These are phyloP conservation scores for Apostichopus californicus DNA, from an alignment of 35 echinoderm and acorn worm species.

Conservation along the genomic window DNA sequence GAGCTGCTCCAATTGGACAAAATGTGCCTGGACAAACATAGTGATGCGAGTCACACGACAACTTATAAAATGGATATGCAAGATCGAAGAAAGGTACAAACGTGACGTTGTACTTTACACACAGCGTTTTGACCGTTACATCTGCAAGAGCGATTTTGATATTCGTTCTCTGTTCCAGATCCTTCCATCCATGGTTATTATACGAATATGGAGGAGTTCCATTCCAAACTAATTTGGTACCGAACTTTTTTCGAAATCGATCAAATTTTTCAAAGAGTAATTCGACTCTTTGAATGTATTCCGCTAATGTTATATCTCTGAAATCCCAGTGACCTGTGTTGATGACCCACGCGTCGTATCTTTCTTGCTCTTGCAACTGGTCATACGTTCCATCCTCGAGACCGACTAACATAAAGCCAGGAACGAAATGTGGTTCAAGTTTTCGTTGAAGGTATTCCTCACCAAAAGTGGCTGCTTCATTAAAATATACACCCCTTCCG, in stretches of 20 bases:
- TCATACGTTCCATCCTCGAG: neutral
- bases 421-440: neutral
- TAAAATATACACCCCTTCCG: conserved; percentile 5
- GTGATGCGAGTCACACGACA: conserved; percentile 37
- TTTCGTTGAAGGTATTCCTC: neutral
- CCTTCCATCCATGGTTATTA: neutral
- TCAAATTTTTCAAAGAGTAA: neutral
- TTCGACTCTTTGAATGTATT: neutral
- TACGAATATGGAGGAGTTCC: neutral
- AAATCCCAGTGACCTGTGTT: conserved; percentile 36
- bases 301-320: neutral
- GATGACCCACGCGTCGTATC: conserved; percentile 15
- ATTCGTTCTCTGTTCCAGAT: conserved; percentile 3
- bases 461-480: neutral
- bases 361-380: neutral
- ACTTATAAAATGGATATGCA: neutral
- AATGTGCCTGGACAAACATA: too few species aligned
- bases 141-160: neutral
- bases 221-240: neutral
- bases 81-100: conserved; percentile 38
- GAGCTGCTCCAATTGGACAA: too few species aligned
- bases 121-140: neutral
- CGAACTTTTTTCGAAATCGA: neutral
- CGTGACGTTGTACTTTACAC: conserved; percentile 8
- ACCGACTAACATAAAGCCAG: neutral